Percentiles rank a stretch among this genome's conserved stretches.
phyloP scores from a whole-genome alignment of 37 sponge, comb jelly and placozoan genomes.

The Aplysina aerophoba region DNA sequence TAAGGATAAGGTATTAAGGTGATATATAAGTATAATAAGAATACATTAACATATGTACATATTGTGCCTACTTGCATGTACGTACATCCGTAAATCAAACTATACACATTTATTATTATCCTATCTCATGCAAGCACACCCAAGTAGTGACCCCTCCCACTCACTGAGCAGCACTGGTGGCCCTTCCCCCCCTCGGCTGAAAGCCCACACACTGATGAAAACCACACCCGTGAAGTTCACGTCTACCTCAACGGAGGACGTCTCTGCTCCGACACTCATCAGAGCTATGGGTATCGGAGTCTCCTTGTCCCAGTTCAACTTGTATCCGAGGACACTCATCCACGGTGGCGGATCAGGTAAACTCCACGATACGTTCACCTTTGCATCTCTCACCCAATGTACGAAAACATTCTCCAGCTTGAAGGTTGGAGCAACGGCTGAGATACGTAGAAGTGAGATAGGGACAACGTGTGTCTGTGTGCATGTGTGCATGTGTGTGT shows the following conservation, averaged over 20 bases:
- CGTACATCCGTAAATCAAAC: no score
- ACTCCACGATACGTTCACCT: neutral
- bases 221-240: neutral
- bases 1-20: no score
- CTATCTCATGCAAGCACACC: no score
- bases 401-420: neutral
- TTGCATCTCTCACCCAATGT: neutral
- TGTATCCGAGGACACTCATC: neutral
- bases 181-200: constrained; percentile 41
- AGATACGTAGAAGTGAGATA: no score
- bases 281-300: neutral
- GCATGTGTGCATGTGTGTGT: neutral
- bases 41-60: no score
- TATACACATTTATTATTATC: no score
- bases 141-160: no score
- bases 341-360: neutral
- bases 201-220: constrained; percentile 45
- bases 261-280: neutral
- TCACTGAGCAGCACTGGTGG: constrained; percentile 24
- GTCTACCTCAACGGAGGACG: neutral
- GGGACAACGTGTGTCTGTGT: neutral
- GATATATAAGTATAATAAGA: no score
- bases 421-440: no score
- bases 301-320: constrained; percentile 56
- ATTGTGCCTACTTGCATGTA: no score